These are phyloP conservation scores for Dusona sp. DNA, from an alignment of 2,888 invertebrate genomes.

Conservation along the genomic window DNA sequence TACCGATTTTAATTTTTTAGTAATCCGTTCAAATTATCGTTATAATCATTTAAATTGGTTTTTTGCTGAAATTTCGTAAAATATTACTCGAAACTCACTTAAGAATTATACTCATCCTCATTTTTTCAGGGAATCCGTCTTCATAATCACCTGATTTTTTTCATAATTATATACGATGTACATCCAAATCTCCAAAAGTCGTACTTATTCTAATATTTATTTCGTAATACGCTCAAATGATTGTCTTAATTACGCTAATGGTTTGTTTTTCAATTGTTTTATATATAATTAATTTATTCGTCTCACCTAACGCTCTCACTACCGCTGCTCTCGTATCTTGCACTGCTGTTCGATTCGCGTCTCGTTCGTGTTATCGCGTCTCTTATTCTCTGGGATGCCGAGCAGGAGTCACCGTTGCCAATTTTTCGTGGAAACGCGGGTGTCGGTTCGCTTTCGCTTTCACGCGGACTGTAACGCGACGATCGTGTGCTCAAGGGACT, in stretches of 20 bases:
- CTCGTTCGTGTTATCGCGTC: conserved; percentile 83
- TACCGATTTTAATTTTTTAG: neutral
- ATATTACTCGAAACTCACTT: too few relatives aligned
- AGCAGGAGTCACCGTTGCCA: conserved; percentile 78
- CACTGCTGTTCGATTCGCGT: conserved; percentile 82
- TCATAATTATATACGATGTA: neutral
- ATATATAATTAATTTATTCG: neutral
- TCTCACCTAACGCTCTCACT: conserved; percentile 82
- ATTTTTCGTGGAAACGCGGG: conserved; percentile 82
- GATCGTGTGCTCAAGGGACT: conserved; percentile 83
- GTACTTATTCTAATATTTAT: neutral
- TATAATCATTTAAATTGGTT: too few relatives aligned
- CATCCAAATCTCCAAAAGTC: neutral
- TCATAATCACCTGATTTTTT: too few relatives aligned
- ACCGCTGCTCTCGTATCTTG: conserved; percentile 83
- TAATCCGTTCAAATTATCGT: neutral
- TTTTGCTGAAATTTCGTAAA: too few relatives aligned
- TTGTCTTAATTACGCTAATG: neutral
- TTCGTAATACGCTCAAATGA: neutral
- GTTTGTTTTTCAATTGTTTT: neutral
- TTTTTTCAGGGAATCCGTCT: too few relatives aligned
- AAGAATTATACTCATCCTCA: too few relatives aligned
- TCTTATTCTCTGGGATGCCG: conserved; percentile 82
- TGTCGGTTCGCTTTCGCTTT: conserved; percentile 84
- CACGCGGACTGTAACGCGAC: conserved; percentile 83